Percentiles rank a stretch among this genome's conserved stretches.
Conservation (phyloP, 2,888 invertebrate genomes). For the Rotaria magnacalcarata region DNA sequence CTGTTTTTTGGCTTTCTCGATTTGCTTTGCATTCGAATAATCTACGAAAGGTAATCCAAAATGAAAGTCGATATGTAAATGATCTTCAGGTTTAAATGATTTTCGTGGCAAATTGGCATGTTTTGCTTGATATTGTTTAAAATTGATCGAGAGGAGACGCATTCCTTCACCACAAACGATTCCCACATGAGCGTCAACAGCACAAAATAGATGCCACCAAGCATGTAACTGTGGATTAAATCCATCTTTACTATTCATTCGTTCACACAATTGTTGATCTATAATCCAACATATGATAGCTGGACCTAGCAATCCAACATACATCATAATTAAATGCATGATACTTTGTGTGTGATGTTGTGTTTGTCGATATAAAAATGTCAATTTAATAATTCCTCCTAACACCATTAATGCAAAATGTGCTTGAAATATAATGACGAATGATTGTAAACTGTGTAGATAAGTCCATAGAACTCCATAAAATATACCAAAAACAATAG, state of each 20-base stretch:
- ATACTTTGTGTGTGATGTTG: neutral
- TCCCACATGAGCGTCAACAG: neutral
- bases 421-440: neutral
- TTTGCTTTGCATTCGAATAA: too few species aligned
- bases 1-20: too few species aligned
- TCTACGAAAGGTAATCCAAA: too few species aligned
- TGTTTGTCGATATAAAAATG: neutral
- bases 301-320: neutral
- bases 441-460: neutral
- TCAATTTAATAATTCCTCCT: neutral
- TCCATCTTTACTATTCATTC: neutral
- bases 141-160: neutral
- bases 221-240: constrained; percentile 2
- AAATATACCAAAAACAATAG: neutral
- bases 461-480: neutral
- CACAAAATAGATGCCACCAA: neutral
- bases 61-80: too few species aligned
- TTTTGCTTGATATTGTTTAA: neutral
- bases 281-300: neutral
- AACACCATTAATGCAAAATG: neutral
- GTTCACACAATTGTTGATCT: neutral
- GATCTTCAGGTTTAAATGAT: too few species aligned
- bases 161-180: neutral
- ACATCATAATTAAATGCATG: neutral
- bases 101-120: too few species aligned